Percentiles rank a stretch among this genome's conserved stretches.
phyloP scores from a whole-genome alignment of 1,140 invertebrate genomes.

The Teleogryllus occipitalis region DNA sequence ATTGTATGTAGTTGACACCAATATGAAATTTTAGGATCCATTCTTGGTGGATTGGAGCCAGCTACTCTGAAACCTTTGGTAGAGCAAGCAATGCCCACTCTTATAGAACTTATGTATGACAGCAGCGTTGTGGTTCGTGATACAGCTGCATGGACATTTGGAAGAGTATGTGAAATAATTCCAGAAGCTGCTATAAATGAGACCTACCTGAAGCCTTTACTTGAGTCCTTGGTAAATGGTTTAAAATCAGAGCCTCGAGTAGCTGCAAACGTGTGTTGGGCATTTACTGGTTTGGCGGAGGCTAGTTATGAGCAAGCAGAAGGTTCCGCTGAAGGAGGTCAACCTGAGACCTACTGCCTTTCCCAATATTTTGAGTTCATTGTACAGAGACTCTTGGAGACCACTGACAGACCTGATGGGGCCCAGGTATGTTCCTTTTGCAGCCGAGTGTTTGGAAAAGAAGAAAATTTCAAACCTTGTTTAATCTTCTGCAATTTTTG shows the following conservation, averaged over 20 bases:
- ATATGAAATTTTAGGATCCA: conserved; percentile 51
- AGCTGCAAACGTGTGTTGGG: conserved; percentile 99
- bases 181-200: conserved; percentile 93
- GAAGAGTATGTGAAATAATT: conserved; percentile 93
- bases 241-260: conserved; percentile 89
- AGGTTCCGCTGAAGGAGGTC: conserved; percentile 55
- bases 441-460: too few species aligned
- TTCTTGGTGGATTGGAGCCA: conserved; percentile 87
- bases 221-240: conserved; percentile 84
- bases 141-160: conserved; percentile 97
- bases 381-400: conserved; percentile 81
- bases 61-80: conserved; percentile 84
- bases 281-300: conserved; percentile 94
- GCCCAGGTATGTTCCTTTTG: conserved; percentile 43
- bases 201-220: conserved; percentile 68
- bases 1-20: not conserved
- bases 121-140: conserved; percentile 87
- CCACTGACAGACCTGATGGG: conserved; percentile 84
- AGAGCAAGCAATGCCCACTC: conserved; percentile 89
- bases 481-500: too few species aligned
- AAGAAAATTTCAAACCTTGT: too few species aligned
- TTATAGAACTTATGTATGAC: conserved; percentile 93
- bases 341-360: conserved; percentile 89
- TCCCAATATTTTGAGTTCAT: conserved; percentile 92
- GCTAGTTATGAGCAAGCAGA: conserved; percentile 82